These are phyloP conservation scores for Resseliella maxima DNA, from an alignment of 2,888 invertebrate genomes.

Conservation along the genomic window DNA sequence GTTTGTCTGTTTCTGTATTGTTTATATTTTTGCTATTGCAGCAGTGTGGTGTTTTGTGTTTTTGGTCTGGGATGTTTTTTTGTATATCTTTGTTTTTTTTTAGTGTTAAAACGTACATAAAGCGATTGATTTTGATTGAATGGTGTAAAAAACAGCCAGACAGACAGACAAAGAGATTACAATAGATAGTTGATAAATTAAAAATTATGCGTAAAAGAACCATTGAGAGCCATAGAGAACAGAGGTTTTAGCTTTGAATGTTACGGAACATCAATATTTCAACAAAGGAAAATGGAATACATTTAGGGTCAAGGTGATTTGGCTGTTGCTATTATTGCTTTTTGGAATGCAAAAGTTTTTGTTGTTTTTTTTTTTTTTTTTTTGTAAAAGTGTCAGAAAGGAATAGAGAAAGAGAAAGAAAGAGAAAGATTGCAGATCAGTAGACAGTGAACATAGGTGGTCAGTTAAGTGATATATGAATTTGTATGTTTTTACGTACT, in stretches of 20 bases:
- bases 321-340: background rate
- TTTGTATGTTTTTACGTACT: too few relatives aligned
- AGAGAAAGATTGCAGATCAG: background rate
- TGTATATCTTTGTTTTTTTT: background rate
- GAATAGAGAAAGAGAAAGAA: background rate
- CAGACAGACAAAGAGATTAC: background rate
- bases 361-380: too few relatives aligned
- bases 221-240: background rate
- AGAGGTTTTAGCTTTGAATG: background rate
- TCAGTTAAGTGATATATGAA: background rate
- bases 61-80: background rate
- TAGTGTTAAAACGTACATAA: conserved; percentile 49
- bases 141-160: background rate
- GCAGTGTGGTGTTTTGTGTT: too few relatives aligned
- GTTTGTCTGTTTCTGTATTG: conserved; percentile 45
- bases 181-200: background rate
- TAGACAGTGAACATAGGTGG: background rate
- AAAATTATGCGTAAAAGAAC: background rate
- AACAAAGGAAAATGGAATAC: background rate
- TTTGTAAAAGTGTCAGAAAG: background rate
- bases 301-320: conserved; percentile 12
- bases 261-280: too few relatives aligned
- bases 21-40: conserved; percentile 13
- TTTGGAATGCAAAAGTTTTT: background rate
- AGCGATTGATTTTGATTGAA: conserved; percentile 12